A percentile compares a stretch with the other conserved stretches of the same genome.
Conservation (phyloP, 2,888 invertebrate species). For the Chrysolina americana region DNA sequence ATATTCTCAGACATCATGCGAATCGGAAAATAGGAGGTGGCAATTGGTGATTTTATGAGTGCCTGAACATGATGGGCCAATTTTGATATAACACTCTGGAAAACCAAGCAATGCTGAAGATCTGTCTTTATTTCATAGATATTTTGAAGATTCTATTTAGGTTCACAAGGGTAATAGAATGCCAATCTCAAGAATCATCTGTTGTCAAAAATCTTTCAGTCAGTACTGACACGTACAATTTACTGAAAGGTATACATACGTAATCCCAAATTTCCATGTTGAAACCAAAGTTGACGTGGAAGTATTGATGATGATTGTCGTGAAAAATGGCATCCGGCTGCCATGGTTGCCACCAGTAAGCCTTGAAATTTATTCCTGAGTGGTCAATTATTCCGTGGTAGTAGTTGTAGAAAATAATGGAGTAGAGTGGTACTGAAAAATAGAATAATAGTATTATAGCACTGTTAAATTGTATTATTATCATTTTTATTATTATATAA, state of each 20-base stretch:
- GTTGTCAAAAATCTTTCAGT: no score
- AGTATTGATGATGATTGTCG: slow-evolving; percentile 85
- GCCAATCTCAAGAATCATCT: no score
- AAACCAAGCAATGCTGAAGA: no score
- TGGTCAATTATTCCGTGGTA: slow-evolving; percentile 84
- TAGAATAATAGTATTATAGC: background rate
- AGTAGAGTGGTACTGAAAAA: slow-evolving; percentile 69
- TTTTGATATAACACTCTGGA: no score
- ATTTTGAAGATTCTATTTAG: no score
- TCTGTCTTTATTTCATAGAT: no score
- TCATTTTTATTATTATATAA: background rate
- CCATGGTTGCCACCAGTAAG: slow-evolving; percentile 84
- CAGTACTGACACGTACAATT: background rate
- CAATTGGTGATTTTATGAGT: no score
- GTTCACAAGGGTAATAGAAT: no score
- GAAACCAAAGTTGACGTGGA: slow-evolving; percentile 84
- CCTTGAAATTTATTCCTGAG: slow-evolving; percentile 81
- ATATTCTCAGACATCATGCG: no score
- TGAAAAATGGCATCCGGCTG: slow-evolving; percentile 83
- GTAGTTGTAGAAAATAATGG: slow-evolving; percentile 74
- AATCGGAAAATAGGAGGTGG: no score
- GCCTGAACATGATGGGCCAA: no score
- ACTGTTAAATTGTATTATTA: background rate
- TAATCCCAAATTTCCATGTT: slow-evolving; percentile 81
- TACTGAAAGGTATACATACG: slow-evolving; percentile 66